Conservation (phyloP, 30 jellyfish, hydroid and myxozoan genomes). For the Cassiopea xamachana region DNA sequence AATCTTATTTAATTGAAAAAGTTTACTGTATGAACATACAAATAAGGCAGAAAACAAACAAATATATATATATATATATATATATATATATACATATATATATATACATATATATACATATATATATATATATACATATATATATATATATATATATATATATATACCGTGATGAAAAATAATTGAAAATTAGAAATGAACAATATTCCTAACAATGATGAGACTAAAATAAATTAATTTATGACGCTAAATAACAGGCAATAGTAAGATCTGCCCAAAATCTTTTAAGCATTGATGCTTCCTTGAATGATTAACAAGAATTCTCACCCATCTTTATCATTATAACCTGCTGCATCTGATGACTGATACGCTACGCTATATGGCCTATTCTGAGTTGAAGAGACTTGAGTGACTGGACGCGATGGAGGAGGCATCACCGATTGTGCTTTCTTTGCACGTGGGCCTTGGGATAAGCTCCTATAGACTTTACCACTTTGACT, state of each 20-base stretch:
- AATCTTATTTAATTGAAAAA: background rate
- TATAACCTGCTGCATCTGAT: conserved; percentile 27
- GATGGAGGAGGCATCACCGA: conserved; percentile 61
- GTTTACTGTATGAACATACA: no score
- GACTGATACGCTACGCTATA: conserved; percentile 78
- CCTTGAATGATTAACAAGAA: background rate
- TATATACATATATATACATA: no score
- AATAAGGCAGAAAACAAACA: no score
- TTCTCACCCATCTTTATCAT: conserved; percentile 65
- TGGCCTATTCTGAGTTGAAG: conserved; percentile 70
- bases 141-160: no score
- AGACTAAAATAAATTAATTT: no score
- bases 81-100: no score
- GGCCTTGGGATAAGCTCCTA: conserved; percentile 77
- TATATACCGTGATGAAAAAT: no score
- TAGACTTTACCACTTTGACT: conserved; percentile 51
- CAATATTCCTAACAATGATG: no score
- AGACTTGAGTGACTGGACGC: conserved; percentile 44
- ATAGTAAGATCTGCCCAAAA: background rate
- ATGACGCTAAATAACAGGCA: background rate
- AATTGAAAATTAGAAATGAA: no score
- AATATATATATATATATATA: no score
- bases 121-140: no score
- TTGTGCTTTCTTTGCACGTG: conserved; percentile 75
- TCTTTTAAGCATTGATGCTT: background rate